A percentile compares a stretch with the other conserved stretches of the same genome.
Evolutionary conservation across 2,797 vertebrate genomes (phyloP).

Genomic region (Ficedula albicollis): DNA sequence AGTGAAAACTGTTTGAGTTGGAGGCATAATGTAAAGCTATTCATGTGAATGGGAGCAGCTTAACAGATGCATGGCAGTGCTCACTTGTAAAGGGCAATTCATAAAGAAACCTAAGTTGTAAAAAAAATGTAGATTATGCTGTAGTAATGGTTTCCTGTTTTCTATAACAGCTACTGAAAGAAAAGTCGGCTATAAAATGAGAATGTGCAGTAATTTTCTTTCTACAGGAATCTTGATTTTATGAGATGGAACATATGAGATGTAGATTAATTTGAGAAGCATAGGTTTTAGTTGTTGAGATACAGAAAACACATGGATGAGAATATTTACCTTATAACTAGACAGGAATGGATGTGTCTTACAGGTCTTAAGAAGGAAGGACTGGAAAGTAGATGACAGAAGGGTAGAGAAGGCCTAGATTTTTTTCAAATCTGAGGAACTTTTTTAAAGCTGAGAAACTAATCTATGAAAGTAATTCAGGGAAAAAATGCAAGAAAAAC

Average conservation of each 20-base stretch:
- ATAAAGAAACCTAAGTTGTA: background rate
- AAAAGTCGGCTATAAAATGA: background rate
- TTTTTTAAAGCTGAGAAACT: background rate
- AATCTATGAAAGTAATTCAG: background rate
- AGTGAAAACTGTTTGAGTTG: background rate
- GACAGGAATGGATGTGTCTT: background rate
- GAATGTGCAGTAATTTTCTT: background rate
- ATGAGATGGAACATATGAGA: background rate
- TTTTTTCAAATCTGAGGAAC: background rate
- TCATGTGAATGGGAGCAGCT: background rate
- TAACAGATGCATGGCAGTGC: background rate
- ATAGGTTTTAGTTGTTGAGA: background rate
- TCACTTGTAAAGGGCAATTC: background rate
- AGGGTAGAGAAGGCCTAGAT: background rate
- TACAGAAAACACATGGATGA: background rate
- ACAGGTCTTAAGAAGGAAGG: background rate
- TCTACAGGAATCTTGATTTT: background rate
- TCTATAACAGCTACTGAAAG: background rate
- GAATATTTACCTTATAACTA: background rate
- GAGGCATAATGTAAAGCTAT: background rate
- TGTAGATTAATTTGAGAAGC: background rate
- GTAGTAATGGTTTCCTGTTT: background rate
- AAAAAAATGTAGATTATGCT: background rate
- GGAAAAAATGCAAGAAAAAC: background rate
- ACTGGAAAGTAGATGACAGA: background rate